Evolutionary conservation across 2,113 vertebrate species (phyloP).

Genomic region (Phylloscopus trochiloides): DNA sequence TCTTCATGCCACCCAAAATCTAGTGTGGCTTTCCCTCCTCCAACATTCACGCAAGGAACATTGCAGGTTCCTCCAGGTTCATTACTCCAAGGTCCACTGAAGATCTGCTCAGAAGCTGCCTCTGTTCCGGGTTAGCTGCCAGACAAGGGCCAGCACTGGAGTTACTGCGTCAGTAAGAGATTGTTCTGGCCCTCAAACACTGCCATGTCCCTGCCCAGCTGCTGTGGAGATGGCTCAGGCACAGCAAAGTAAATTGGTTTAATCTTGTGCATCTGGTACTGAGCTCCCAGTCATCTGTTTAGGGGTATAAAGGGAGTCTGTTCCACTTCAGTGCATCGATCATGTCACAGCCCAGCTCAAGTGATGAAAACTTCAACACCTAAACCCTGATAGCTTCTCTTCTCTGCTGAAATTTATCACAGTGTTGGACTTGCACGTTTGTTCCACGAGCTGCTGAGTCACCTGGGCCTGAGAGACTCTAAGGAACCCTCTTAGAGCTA

Average conservation of each 20-base stretch:
- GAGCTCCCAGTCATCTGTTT: background rate
- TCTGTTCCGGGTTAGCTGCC: background rate
- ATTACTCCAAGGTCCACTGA: background rate
- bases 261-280: background rate
- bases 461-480: background rate
- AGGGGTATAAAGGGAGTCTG: background rate
- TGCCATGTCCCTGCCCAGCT: background rate
- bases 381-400: background rate
- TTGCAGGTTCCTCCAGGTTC: background rate
- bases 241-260: constrained; percentile 12
- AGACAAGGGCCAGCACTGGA: background rate
- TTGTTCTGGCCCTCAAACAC: background rate
- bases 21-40: background rate
- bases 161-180: background rate
- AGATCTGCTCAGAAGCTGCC: background rate
- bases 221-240: background rate
- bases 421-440: background rate
- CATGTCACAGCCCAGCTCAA: background rate
- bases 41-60: background rate
- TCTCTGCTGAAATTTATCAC: background rate
- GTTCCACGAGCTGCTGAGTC: background rate
- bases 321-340: background rate
- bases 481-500: background rate
- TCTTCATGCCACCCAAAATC: background rate
- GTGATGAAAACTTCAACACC: background rate